Conservation (phyloP, 2,113 vertebrate species). For the Aramus guarauna region DNA sequence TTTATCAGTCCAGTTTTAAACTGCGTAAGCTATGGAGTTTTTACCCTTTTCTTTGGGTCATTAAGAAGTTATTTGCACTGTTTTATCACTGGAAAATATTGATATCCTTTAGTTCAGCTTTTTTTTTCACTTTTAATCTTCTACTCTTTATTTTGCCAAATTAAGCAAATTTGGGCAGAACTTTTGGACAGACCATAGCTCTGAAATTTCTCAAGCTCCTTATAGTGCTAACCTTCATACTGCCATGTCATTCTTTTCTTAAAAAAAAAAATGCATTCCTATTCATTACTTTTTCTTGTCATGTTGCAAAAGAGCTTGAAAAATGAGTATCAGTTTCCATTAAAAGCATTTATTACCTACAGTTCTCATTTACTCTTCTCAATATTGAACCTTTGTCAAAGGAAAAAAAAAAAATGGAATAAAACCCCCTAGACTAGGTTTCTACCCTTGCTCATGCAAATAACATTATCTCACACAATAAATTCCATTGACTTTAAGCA, state of each 20-base stretch:
- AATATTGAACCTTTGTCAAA: neutral
- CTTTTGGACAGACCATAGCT: neutral
- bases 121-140: neutral
- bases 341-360: neutral
- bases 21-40: neutral
- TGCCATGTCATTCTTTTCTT: neutral
- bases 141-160: neutral
- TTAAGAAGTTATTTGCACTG: neutral
- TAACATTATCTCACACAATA: neutral
- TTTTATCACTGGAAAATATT: neutral
- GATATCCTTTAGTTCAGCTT: neutral
- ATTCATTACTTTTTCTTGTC: neutral
- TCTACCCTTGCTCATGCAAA: neutral
- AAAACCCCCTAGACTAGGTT: neutral
- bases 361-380: neutral
- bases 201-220: neutral
- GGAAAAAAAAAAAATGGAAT: neutral
- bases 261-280: neutral
- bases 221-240: neutral
- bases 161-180: neutral
- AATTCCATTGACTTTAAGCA: neutral
- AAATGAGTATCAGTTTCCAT: neutral
- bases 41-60: neutral
- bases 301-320: neutral
- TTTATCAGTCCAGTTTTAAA: neutral